Evolutionary conservation across 1,140 invertebrate genomes (phyloP), one percentile per base, ranked within the genome.

Genomic region (Orchesella cincta): DNA sequence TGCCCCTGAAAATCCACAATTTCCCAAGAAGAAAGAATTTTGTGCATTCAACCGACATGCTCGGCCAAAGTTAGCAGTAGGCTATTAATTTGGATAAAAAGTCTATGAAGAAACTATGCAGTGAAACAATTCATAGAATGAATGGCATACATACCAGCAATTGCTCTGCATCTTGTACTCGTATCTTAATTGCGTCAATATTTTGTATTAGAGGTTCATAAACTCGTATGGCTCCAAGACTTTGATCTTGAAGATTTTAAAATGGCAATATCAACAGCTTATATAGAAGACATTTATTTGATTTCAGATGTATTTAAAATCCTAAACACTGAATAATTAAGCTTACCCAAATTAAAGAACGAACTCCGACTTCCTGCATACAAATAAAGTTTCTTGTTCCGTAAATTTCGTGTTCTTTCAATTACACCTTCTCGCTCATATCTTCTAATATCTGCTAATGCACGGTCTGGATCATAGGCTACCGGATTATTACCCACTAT

Each of bases 1-100:
- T n/a, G 79, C 79, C 26, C 79, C 81, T 52, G 81, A 82, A 62
- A 80, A 79, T 29, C 81, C 81, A 62, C 81, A 82, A 52, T 78
- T 79, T 34, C 73, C 79, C 46, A 82, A 46, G 33, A 80, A 82
- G 20, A 76, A 76, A 76, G 77, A 78, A n/a, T 71, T 1, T n/a
- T n/a, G 1, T 26, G 81, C 76, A 28, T 14, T 1, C 54, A 74
- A 64, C 23, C 34, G 18, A 71, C 81, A 80, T 18, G 74, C 28
- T 3, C 34, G 26, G 0, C 76, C 77, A 39, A 46, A 79, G 67
- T 73, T 77, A 5, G 1, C 28, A 23, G 77, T 75, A 3, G 78
- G 78, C 74, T 52, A 74, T 31, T 67, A 20, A 77, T 26, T 67
- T 33, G 31, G 33, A 33, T 12, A n/a, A 67, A 67, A 14, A 67